Evolutionary conservation across 2,888 invertebrate genomes (phyloP).

Genomic region (Agrotis ipsilon): DNA sequence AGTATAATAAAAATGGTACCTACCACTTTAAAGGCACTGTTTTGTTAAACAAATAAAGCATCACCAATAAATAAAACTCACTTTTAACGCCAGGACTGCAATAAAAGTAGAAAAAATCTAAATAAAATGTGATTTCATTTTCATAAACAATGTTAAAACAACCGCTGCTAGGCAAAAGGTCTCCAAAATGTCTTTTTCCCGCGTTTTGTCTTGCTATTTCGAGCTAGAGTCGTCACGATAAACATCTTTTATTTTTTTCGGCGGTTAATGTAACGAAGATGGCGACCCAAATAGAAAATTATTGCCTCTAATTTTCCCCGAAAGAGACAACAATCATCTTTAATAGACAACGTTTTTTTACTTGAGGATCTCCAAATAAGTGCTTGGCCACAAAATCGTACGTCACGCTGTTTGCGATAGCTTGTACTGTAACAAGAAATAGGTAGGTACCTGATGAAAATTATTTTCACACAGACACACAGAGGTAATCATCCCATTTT

Average conservation of each 20-base stretch:
- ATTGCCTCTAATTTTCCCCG: constrained; percentile 13
- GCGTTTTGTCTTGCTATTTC: constrained; percentile 1
- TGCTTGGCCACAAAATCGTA: not conserved
- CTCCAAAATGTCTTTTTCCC: constrained; percentile 8
- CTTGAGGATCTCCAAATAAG: not conserved
- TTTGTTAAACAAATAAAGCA: too few relatives aligned
- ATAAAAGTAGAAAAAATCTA: not conserved
- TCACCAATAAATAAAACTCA: too few relatives aligned
- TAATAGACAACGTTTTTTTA: not conserved
- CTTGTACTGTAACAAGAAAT: too few relatives aligned
- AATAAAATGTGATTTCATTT: not conserved
- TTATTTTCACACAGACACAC: too few relatives aligned
- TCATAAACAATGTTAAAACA: not conserved
- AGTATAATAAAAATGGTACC: too few relatives aligned
- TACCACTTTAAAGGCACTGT: too few relatives aligned
- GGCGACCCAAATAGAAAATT: constrained; percentile 8
- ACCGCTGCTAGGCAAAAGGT: constrained; percentile 2
- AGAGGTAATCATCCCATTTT: too few relatives aligned
- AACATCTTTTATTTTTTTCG: constrained; percentile 29
- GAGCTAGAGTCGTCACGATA: constrained; percentile 5
- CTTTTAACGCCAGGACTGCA: not conserved
- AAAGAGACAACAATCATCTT: constrained; percentile 20
- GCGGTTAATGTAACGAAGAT: not conserved
- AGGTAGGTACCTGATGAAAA: too few relatives aligned
- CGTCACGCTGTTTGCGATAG: too few relatives aligned